phyloP scores from a whole-genome alignment of 2,113 vertebrate genomes.

The Crotalus helleri region DNA sequence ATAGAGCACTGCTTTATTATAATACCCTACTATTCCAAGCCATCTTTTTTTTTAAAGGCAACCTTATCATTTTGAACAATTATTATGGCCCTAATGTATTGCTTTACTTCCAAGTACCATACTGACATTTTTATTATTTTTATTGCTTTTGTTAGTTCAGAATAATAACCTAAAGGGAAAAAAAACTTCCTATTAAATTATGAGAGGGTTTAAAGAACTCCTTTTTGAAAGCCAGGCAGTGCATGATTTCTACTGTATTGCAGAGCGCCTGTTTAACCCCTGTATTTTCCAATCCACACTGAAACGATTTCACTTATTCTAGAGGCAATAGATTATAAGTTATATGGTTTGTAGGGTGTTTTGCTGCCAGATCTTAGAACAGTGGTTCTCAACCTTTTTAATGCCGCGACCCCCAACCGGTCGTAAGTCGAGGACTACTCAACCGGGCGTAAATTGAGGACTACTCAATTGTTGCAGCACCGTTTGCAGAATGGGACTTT shows the following conservation, averaged over 20 bases:
- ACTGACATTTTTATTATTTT: not conserved
- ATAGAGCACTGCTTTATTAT: not conserved
- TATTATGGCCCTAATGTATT: not conserved
- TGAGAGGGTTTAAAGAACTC: not conserved
- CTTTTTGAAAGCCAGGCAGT: not conserved
- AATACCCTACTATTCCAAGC: not conserved
- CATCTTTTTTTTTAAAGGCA: not conserved
- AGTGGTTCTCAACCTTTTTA: too few species aligned
- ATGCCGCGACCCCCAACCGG: too few species aligned
- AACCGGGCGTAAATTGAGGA: too few species aligned
- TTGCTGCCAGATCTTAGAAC: not conserved
- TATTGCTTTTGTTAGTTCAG: not conserved
- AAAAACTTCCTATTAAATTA: not conserved
- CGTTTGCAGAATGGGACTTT: too few species aligned
- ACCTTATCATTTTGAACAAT: not conserved
- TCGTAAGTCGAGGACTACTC: too few species aligned
- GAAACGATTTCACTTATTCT: not conserved
- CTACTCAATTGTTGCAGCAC: too few species aligned
- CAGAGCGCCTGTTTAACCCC: not conserved
- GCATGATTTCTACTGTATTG: not conserved
- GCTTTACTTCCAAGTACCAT: not conserved
- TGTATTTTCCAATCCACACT: not conserved
- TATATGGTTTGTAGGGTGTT: not conserved
- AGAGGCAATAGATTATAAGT: not conserved
- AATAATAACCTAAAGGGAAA: not conserved